phyloP scores from a whole-genome alignment of 1,140 invertebrate species.

The Idris sp. region DNA sequence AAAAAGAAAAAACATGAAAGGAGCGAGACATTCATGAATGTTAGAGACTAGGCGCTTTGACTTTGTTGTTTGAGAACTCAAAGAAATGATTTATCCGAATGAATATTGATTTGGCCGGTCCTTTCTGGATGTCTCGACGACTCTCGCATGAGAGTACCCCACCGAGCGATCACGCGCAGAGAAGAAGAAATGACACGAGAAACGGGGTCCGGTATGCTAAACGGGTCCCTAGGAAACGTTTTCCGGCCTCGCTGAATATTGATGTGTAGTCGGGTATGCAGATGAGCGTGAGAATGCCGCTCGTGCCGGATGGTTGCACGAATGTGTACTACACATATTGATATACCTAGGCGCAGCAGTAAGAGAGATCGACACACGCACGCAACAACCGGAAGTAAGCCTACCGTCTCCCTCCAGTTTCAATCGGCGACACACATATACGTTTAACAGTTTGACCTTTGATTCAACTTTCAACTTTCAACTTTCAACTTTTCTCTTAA shows the following conservation, averaged over 20 bases:
- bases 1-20: no score
- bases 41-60: no score
- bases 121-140: slow-evolving; percentile 34
- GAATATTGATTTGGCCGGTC: slow-evolving; percentile 38
- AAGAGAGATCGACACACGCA: slow-evolving; percentile 35
- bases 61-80: neutral
- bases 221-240: slow-evolving; percentile 69
- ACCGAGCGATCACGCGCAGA: slow-evolving; percentile 65
- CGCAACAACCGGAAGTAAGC: slow-evolving; percentile 71
- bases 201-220: slow-evolving; percentile 75
- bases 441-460: slow-evolving; percentile 45
- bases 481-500: no score
- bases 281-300: slow-evolving; percentile 77
- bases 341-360: slow-evolving; percentile 46
- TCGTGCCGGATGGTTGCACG: slow-evolving; percentile 72
- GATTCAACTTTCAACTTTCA: slow-evolving; percentile 22
- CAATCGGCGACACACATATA: slow-evolving; percentile 24
- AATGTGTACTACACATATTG: slow-evolving; percentile 61
- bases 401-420: slow-evolving; percentile 53
- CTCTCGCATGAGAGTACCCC: slow-evolving; percentile 35
- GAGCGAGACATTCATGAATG: no score
- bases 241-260: slow-evolving; percentile 75
- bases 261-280: slow-evolving; percentile 75
- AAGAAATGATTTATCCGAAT: slow-evolving; percentile 36
- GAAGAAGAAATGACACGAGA: slow-evolving; percentile 72